Base-by-base conservation (phyloP, 2,888 invertebrate genomes). In the Synergus itoensis region DNA sequence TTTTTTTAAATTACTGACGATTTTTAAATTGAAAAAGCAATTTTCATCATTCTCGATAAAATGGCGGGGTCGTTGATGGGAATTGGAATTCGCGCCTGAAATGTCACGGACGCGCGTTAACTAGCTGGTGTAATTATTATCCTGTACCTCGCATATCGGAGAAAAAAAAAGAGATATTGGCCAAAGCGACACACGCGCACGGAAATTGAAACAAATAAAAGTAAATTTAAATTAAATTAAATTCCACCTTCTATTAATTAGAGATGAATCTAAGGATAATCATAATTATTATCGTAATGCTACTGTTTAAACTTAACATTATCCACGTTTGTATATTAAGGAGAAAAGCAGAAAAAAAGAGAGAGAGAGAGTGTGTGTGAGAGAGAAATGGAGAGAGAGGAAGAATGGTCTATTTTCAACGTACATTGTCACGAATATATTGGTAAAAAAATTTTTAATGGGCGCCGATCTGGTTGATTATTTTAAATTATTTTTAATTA, bases 401-500 rank as follows among this genome's bases (percentile, higher is more conserved):
- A 64, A 79, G 63, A 69, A 21, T 41, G 76, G 60, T 77, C 79
- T 84, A 80, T 86, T 86, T 86, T 80, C 76, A 81, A 80, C 76
- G 18, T 65, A 65, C 21, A 21, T 65, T 67, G 21, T 67, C 45
- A 67, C 12, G 16, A 67, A 45, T 8, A 41, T n/a, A 41, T 65
- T 65, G 40, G 40, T 18, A 45, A 45, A 67, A 80, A 83, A 86
- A 84, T 82, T 84, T 81, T 84, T 82, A 85, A 78, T 87, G 88
- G 87, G 87, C 87, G 86, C 79, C 85, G 81, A 89, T 87, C 84
- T 84, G 85, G 78, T 87, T 85, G 79, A 85, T 86, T 86, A 88
- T 89, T 90, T 88, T 88, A 86, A 87, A 87, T 88, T 88, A 83
- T 86, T 83, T 88, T 88, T 86, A 87, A 87, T 88, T 88, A 83